Evolutionary conservation across 2,797 vertebrate genomes (phyloP).

Genomic region (Rhinophrynus dorsalis): DNA sequence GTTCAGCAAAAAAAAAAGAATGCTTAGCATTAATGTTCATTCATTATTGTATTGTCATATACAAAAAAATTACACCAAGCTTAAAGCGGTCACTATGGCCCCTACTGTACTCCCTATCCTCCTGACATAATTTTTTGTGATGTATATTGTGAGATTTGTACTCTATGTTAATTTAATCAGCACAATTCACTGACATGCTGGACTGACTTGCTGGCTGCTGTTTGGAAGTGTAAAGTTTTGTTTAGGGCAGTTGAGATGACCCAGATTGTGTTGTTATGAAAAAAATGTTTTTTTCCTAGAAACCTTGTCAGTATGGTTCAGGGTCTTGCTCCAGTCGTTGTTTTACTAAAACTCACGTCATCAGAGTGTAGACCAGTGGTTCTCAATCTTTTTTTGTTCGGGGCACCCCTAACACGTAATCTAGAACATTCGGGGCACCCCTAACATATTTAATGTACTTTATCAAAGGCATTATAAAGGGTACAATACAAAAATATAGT

Average conservation of each 20-base stretch:
- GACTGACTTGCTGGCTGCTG: constrained; percentile 99
- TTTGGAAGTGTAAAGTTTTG: constrained; percentile 90
- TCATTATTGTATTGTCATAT: constrained; percentile 82
- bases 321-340: too few species aligned
- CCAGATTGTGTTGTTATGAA: constrained; percentile 83
- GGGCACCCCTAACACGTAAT: too few species aligned
- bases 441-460: too few species aligned
- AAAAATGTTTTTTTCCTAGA: constrained; percentile 90
- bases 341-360: too few species aligned
- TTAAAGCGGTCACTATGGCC: constrained; percentile 89
- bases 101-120: constrained; percentile 83
- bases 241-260: constrained; percentile 80
- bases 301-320: constrained; percentile 88
- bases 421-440: too few species aligned
- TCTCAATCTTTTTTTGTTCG: too few species aligned
- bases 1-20: constrained; percentile 74
- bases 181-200: constrained; percentile 99
- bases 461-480: too few species aligned
- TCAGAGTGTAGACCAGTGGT: too few species aligned
- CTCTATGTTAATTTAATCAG: constrained; percentile 99
- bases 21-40: constrained; percentile 77
- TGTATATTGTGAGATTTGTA: constrained; percentile 98
- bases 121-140: constrained; percentile 86
- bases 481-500: too few species aligned
- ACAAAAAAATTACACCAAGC: constrained; percentile 83